These are phyloP conservation scores for Andricus grossulariae DNA, from an alignment of 1,140 invertebrate genomes.

Conservation along the genomic window DNA sequence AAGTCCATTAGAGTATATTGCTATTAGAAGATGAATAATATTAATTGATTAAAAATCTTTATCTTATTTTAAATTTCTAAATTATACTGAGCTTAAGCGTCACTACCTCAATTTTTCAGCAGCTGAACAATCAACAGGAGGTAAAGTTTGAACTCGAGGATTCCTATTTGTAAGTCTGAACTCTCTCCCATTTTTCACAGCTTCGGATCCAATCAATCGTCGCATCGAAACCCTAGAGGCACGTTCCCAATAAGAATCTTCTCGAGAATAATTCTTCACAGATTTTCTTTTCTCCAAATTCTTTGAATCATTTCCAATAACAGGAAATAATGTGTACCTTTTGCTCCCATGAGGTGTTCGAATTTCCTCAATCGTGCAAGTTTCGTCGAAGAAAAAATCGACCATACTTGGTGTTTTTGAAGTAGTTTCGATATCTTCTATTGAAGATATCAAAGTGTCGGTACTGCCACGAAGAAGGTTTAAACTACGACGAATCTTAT, in stretches of 20 bases:
- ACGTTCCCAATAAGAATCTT: background rate
- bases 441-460: slow-evolving; percentile 55
- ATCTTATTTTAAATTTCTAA: slow-evolving; percentile 9
- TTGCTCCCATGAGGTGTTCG: background rate
- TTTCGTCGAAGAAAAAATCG: background rate
- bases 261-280: background rate
- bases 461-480: slow-evolving; percentile 56
- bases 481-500: slow-evolving; percentile 50
- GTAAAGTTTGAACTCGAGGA: slow-evolving; percentile 46
- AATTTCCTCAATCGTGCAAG: slow-evolving; percentile 5
- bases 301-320: slow-evolving; percentile 34
- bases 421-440: slow-evolving; percentile 40
- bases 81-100: background rate
- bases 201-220: background rate
- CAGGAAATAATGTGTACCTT: slow-evolving; percentile 37
- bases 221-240: background rate
- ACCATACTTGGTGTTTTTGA: background rate
- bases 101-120: slow-evolving; percentile 46
- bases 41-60: background rate
- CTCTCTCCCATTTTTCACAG: background rate
- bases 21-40: no score
- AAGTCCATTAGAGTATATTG: no score
- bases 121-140: slow-evolving; percentile 53
- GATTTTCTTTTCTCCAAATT: slow-evolving; percentile 8
- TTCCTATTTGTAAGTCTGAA: slow-evolving; percentile 48